Conservation (phyloP, 2,113 vertebrate species). For the Nibea coibor region DNA sequence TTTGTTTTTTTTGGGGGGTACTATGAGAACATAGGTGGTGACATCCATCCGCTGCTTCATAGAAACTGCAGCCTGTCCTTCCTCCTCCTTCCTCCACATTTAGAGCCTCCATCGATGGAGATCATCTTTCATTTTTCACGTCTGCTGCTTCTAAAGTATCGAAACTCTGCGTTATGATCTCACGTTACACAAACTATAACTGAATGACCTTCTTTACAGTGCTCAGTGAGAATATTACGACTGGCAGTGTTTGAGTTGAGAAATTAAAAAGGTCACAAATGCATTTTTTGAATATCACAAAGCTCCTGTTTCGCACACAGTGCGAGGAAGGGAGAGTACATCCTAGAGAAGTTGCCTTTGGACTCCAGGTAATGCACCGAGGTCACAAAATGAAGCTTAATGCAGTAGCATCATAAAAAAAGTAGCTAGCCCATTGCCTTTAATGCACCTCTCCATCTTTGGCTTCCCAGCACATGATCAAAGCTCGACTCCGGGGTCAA, state of each 20-base stretch:
- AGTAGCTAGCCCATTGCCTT: slow-evolving; percentile 19
- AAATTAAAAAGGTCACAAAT: slow-evolving; percentile 17
- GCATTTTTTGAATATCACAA: neutral
- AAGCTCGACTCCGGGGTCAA: slow-evolving; percentile 66
- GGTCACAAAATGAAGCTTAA: slow-evolving; percentile 42
- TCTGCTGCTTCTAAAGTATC: neutral
- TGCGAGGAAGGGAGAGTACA: neutral
- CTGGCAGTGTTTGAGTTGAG: neutral
- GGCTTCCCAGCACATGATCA: slow-evolving; percentile 65
- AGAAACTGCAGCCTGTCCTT: neutral
- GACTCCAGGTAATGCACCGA: neutral
- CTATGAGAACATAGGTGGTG: slow-evolving; percentile 2
- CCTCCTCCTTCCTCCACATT: neutral
- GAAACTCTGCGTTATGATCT: neutral
- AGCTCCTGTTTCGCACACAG: neutral
- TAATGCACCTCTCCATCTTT: slow-evolving; percentile 57
- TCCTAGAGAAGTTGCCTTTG: neutral
- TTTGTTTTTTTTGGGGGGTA: neutral
- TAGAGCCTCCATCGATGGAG: neutral
- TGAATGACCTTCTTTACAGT: slow-evolving; percentile 1
- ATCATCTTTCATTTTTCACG: slow-evolving; percentile 1
- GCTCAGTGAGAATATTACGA: neutral
- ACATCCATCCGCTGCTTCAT: slow-evolving; percentile 24
- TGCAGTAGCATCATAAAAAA: slow-evolving; percentile 52
- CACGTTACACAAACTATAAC: neutral